Conservation (phyloP, 1,140 invertebrate species). For the Bombus ignitus region DNA sequence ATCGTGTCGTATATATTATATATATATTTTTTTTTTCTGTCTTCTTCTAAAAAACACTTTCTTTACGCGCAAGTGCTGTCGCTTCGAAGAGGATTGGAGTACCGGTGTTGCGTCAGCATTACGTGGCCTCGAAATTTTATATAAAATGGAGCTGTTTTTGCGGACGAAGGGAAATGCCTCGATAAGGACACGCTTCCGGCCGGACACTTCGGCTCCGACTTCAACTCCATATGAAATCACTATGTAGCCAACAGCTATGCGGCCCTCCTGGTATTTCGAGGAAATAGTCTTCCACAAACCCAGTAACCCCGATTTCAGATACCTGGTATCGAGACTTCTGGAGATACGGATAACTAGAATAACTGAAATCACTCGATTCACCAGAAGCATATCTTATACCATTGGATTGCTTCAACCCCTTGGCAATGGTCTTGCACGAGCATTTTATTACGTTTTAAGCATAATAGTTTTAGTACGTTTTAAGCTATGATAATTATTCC, state of each 20-base stretch:
- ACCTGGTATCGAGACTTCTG: constrained; percentile 5
- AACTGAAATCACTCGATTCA: neutral
- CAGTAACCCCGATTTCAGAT: constrained; percentile 33
- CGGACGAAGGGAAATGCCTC: neutral
- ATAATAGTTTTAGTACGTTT: too few relatives aligned
- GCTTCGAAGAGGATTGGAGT: constrained; percentile 40
- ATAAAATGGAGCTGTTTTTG: neutral
- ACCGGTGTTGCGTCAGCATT: neutral
- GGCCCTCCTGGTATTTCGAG: constrained; percentile 18
- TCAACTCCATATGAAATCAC: neutral
- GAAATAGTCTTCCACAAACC: constrained; percentile 16
- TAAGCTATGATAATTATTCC: neutral
- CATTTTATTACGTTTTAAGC: neutral
- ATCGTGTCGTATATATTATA: constrained; percentile 36
- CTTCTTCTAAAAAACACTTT: neutral
- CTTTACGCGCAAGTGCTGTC: constrained; percentile 18
- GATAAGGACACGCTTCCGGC: neutral
- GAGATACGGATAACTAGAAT: constrained; percentile 18
- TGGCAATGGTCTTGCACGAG: neutral
- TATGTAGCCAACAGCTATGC: constrained; percentile 12
- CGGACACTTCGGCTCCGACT: neutral
- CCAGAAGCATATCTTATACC: neutral
- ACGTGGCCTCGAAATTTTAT: neutral
- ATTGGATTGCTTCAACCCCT: neutral
- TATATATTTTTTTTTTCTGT: constrained; percentile 4